phyloP scores from a whole-genome alignment of 1,140 invertebrate species.

The Brachionus manjavacas region DNA sequence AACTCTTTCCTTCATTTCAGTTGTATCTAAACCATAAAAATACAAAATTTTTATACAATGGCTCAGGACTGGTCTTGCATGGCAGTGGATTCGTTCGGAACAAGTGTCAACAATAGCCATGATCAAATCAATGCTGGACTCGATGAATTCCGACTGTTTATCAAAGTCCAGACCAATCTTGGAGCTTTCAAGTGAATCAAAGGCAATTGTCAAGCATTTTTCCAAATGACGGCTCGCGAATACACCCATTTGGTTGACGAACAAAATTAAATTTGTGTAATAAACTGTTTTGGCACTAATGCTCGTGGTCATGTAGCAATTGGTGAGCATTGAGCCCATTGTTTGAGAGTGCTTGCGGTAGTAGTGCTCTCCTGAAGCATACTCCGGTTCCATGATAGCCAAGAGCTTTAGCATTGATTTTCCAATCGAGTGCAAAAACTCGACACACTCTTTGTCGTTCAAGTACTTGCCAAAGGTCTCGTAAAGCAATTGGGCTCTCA shows the following conservation, averaged over 20 bases:
- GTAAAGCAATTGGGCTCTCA: constrained; percentile 13
- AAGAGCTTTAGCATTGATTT: not conserved
- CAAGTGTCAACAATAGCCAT: not conserved
- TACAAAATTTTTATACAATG: constrained; percentile 35
- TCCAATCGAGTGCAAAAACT: not conserved
- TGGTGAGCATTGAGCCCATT: not conserved
- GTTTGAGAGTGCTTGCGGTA: constrained; percentile 5
- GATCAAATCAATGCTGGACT: not conserved
- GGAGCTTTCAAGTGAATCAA: constrained; percentile 21
- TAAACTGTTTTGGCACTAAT: not conserved
- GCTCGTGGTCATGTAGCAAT: constrained; percentile 1
- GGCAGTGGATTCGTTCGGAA: not conserved
- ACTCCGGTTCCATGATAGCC: not conserved
- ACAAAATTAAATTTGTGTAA: not conserved
- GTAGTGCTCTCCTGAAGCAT: not conserved
- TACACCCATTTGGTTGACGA: constrained; percentile 29
- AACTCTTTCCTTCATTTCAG: not conserved
- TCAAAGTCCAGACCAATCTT: not conserved
- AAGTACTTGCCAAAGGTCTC: not conserved
- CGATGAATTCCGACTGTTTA: not conserved
- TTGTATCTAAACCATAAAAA: constrained; percentile 4
- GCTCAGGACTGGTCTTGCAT: not conserved
- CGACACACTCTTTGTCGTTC: constrained; percentile 7
- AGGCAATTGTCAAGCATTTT: not conserved
- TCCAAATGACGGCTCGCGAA: not conserved